phyloP scores from a whole-genome alignment of 2,797 vertebrate genomes.

The Myripristis jacobus region DNA sequence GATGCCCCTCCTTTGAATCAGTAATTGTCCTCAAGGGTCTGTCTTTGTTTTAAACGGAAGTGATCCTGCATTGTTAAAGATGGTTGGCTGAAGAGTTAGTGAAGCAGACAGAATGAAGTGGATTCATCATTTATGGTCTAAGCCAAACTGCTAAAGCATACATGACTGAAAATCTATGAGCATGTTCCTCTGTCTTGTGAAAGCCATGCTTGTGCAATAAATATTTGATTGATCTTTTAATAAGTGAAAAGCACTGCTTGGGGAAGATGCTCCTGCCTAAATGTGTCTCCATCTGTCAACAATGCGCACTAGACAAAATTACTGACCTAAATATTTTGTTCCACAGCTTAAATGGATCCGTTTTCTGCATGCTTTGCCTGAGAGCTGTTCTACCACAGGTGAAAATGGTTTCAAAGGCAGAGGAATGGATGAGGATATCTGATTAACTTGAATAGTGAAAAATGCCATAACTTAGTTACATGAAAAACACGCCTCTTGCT shows the following conservation, averaged over 20 bases:
- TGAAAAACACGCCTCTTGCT: background rate
- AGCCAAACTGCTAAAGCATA: constrained; percentile 28
- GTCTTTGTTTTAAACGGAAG: constrained; percentile 48
- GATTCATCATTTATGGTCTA: constrained; percentile 51
- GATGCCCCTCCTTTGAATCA: constrained; percentile 51
- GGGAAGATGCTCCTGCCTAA: constrained; percentile 36
- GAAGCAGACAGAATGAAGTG: constrained; percentile 41
- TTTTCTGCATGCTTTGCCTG: background rate
- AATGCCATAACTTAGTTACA: background rate
- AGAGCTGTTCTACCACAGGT: constrained; percentile 4
- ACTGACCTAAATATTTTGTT: constrained; percentile 38
- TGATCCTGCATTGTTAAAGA: constrained; percentile 57
- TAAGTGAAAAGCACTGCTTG: constrained; percentile 64
- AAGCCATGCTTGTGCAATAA: constrained; percentile 53
- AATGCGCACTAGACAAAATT: constrained; percentile 1
- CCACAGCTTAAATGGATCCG: constrained; percentile 3
- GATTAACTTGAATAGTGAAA: background rate
- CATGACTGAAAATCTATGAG: constrained; percentile 46
- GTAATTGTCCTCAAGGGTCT: constrained; percentile 35
- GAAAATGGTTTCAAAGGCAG: background rate
- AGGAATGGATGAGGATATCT: background rate
- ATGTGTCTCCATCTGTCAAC: constrained; percentile 31
- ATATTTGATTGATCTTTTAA: constrained; percentile 75
- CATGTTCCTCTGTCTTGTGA: constrained; percentile 47
- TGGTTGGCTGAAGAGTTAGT: constrained; percentile 22